Evolutionary conservation across 2,888 invertebrate species (phyloP), one percentile per base, ranked within the genome.

Genomic region (Galerucella calmariensis): DNA sequence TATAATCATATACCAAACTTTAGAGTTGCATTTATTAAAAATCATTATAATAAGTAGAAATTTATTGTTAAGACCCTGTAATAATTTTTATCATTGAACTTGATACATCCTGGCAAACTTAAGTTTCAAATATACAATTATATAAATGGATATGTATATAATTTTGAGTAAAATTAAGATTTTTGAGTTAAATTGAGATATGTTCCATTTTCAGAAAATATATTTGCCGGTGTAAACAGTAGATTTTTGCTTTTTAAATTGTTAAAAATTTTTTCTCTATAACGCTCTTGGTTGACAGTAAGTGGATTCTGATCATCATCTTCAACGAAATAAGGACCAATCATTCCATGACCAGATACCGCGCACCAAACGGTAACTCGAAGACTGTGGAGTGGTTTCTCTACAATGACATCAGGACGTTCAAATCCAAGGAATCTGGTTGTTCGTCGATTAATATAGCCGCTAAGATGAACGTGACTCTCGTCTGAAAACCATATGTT

Each of bases 1-100:
- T 24, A 14, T 56, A 48, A 51, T 20, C 9, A 44, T 46, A 63
- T 46, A 63, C 35, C 44, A n/a, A 63, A 63, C 63, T 41, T 46
- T 41, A 63, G 63, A 63, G 46, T 63, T 46, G 46, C 9, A 4
- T 61, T 27, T 48, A 11, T 48, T 12, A 48, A 48, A 48, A 48
- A 48, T 41, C 35, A 48, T 48, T 48, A 9, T 48, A 12, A 51
- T 12, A 53, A 16, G 53, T 53, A 53, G n/a, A n/a, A 53, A 5
- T 16, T 53, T 53, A 16, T 16, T 12, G 14, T 12, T 6, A 20
- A 9, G 56, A 56, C 20, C 20, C 9, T 20, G 16, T 16, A n/a
- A 51, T 51, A n/a, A n/a, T 51, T 51, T 51, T 51, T 51, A 51
- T 51, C n/a, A 51, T 12, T 51, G n/a, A 12, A 51, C 14, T 2